Evolutionary conservation across 1,140 invertebrate species (phyloP).

Genomic region (Limonius californicus): DNA sequence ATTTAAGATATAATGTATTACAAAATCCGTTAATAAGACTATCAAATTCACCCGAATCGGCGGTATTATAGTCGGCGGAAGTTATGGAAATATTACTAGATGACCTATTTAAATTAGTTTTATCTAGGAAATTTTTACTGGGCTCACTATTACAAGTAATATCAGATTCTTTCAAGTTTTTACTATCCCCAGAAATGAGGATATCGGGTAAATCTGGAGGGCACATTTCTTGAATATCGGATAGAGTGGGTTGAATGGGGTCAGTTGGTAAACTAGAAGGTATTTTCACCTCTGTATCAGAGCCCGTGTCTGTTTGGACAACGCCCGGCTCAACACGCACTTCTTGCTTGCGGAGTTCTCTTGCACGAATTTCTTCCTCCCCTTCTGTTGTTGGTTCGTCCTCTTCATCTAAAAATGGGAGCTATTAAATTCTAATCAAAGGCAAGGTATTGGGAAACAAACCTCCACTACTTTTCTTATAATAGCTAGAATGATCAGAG

Average conservation of each 20-base stretch:
- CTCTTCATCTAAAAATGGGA: slow-evolving; percentile 62
- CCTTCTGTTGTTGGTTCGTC: slow-evolving; percentile 71
- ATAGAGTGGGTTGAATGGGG: background rate
- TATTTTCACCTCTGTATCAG: slow-evolving; percentile 70
- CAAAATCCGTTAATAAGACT: background rate
- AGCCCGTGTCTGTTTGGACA: slow-evolving; percentile 63
- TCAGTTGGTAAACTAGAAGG: slow-evolving; percentile 30
- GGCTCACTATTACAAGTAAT: background rate
- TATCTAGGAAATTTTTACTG: background rate
- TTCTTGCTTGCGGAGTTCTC: slow-evolving; percentile 64
- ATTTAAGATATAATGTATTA: background rate
- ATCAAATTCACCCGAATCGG: background rate
- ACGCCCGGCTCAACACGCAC: slow-evolving; percentile 62
- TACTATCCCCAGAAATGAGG: slow-evolving; percentile 8
- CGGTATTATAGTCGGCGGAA: slow-evolving; percentile 27
- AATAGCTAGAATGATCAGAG: slow-evolving; percentile 56
- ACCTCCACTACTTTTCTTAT: slow-evolving; percentile 64
- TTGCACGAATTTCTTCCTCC: slow-evolving; percentile 62
- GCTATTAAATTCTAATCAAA: background rate
- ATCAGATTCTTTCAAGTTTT: background rate
- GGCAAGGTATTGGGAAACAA: too few species aligned
- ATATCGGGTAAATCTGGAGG: slow-evolving; percentile 30
- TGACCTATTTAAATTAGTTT: slow-evolving; percentile 29
- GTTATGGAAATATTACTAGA: slow-evolving; percentile 34
- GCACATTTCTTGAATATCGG: background rate